Evolutionary conservation across 2,797 vertebrate genomes (phyloP).

Genomic region (Lateolabrax maculatus): DNA sequence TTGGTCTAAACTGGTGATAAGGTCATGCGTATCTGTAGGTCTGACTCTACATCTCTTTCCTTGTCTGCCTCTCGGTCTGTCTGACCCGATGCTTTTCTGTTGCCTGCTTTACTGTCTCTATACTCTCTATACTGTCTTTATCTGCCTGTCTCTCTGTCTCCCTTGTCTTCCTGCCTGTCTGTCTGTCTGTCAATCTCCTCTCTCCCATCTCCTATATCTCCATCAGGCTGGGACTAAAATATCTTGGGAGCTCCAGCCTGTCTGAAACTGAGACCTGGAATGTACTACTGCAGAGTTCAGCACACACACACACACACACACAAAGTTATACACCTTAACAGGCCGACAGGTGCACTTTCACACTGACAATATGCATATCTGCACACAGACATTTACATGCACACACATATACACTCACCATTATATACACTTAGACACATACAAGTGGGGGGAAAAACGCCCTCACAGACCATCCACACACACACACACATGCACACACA

Average conservation of each 20-base stretch:
- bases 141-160: slow-evolving; percentile 53
- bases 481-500: not conserved
- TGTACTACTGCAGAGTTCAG: slow-evolving; percentile 61
- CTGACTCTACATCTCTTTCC: slow-evolving; percentile 27
- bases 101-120: slow-evolving; percentile 20
- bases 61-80: slow-evolving; percentile 30
- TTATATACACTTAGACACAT: slow-evolving; percentile 27
- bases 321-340: slow-evolving; percentile 32
- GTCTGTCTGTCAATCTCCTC: slow-evolving; percentile 61
- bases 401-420: slow-evolving; percentile 15
- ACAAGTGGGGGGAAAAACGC: not conserved
- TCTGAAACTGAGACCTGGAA: slow-evolving; percentile 80
- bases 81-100: slow-evolving; percentile 42
- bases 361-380: slow-evolving; percentile 48
- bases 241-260: slow-evolving; percentile 69
- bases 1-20: not conserved
- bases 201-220: slow-evolving; percentile 74
- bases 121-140: slow-evolving; percentile 40
- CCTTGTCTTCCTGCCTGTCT: slow-evolving; percentile 58
- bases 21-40: slow-evolving; percentile 4
- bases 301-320: slow-evolving; percentile 30
- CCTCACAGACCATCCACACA: not conserved
- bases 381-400: slow-evolving; percentile 35
- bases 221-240: slow-evolving; percentile 77
- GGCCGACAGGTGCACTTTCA: slow-evolving; percentile 63